A percentile compares a stretch with the other conserved stretches of the same genome.
phyloP scores from a whole-genome alignment of 2,113 vertebrate genomes.

The Caranx melampygus region DNA sequence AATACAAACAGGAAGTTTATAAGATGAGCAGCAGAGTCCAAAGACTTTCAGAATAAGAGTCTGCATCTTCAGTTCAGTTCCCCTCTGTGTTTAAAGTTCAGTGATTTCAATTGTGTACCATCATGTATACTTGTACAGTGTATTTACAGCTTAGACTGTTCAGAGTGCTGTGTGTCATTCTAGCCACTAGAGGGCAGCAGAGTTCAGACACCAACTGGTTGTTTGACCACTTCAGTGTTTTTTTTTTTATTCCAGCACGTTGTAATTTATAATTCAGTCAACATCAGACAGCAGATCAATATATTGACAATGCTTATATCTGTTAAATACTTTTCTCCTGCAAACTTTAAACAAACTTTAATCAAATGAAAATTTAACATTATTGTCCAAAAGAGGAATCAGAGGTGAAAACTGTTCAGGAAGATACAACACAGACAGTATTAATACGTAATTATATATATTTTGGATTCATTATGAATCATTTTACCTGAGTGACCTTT shows the following conservation, averaged over 20 bases:
- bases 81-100: no score
- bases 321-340: not conserved
- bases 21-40: not conserved
- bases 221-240: not conserved
- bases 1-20: not conserved
- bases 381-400: no score
- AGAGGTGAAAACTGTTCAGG: no score
- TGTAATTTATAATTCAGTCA: not conserved
- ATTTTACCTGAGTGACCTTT: not conserved
- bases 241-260: not conserved
- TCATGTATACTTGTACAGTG: no score
- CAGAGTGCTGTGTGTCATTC: not conserved
- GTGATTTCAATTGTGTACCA: no score
- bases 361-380: no score
- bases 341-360: not conserved
- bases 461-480: not conserved
- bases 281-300: not conserved
- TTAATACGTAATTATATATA: no score
- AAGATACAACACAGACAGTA: no score
- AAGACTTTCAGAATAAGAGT: not conserved
- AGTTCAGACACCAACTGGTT: not conserved
- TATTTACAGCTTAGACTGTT: not conserved
- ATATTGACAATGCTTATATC: not conserved
- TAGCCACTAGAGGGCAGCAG: slow-evolving; percentile 56
- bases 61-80: not conserved